Evolutionary conservation across 2,888 invertebrate genomes (phyloP).

Genomic region (Chalcis sispes): DNA sequence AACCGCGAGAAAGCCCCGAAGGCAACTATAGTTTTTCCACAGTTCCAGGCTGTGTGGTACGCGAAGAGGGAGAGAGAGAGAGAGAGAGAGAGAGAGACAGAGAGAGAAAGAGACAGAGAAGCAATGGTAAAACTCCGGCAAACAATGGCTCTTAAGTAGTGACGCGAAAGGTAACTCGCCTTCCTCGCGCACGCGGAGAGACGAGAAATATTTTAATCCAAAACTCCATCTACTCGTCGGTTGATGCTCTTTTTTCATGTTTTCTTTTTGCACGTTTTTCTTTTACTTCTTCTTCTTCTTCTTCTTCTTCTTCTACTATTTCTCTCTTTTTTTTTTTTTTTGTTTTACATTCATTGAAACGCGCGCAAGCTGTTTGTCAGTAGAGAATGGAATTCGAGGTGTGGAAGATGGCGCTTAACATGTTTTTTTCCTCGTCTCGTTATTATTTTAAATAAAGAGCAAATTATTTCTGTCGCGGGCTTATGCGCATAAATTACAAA

Average conservation of each 20-base stretch:
- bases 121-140: conserved; percentile 26
- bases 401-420: too few species aligned
- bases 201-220: conserved; percentile 51
- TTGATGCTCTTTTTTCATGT: conserved; percentile 24
- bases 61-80: too few species aligned
- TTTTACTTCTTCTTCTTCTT: conserved; percentile 1
- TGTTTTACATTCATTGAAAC: too few species aligned
- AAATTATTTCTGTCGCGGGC: too few species aligned
- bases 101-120: too few species aligned
- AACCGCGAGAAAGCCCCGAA: conserved; percentile 25
- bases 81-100: too few species aligned
- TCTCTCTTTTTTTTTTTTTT: background rate
- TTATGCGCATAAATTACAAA: too few species aligned
- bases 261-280: too few species aligned
- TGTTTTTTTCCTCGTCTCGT: too few species aligned
- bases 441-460: too few species aligned
- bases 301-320: background rate
- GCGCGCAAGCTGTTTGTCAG: background rate
- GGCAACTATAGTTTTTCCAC: conserved; percentile 24
- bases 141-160: conserved; percentile 43
- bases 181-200: background rate
- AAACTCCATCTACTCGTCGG: conserved; percentile 28
- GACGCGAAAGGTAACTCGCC: background rate
- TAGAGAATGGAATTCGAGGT: conserved; percentile 1
- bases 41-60: background rate